phyloP scores from a whole-genome alignment of 2,797 vertebrate species.

The Fundulus diaphanus region DNA sequence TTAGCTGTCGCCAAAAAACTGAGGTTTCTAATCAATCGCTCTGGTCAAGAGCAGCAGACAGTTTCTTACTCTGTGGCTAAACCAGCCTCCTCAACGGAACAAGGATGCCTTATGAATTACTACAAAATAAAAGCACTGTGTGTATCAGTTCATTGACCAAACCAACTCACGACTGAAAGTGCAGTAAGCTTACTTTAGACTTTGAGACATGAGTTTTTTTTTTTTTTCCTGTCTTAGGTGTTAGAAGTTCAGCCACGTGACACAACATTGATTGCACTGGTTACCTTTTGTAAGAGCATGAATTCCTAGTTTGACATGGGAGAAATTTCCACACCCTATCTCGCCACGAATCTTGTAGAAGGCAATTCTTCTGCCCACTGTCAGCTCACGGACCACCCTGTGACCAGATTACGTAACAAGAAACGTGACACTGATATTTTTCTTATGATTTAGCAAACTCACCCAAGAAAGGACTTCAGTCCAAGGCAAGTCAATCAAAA shows the following conservation, averaged over 20 bases:
- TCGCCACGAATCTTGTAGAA: conserved; percentile 96
- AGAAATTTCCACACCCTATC: conserved; percentile 97
- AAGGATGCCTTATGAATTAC: conserved; percentile 43
- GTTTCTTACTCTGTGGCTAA: conserved; percentile 60
- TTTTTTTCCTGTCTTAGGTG: background rate
- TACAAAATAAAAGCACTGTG: conserved; percentile 35
- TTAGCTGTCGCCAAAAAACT: conserved; percentile 75
- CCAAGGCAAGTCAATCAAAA: background rate
- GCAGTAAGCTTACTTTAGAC: background rate
- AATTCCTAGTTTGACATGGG: conserved; percentile 95
- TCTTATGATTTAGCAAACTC: background rate
- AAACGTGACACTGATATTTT: conserved; percentile 5
- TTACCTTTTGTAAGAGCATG: conserved; percentile 97
- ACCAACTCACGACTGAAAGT: conserved; percentile 16
- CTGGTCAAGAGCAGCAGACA: conserved; percentile 67
- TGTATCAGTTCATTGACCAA: conserved; percentile 39
- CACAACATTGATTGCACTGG: background rate
- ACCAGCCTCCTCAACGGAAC: conserved; percentile 52
- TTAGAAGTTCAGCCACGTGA: background rate
- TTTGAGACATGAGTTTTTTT: background rate
- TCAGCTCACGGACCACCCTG: conserved; percentile 92
- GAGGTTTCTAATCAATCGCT: conserved; percentile 77
- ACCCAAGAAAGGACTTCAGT: background rate
- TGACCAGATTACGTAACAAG: conserved; percentile 29
- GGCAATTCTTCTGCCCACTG: conserved; percentile 92